Evolutionary conservation across 2,797 vertebrate species (phyloP).

Genomic region (Alcedo quadribrachys): DNA sequence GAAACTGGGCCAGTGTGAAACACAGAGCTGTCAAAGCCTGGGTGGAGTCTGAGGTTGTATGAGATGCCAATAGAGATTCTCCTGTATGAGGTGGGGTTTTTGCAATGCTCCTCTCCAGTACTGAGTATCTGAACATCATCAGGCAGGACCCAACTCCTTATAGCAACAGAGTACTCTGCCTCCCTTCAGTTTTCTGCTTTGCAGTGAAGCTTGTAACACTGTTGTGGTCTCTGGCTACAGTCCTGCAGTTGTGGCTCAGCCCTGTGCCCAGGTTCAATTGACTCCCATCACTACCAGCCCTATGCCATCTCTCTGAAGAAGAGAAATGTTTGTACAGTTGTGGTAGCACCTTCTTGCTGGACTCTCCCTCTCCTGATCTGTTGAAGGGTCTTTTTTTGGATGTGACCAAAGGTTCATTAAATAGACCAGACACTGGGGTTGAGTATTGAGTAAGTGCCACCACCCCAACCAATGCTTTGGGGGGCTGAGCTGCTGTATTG

Average conservation of each 20-base stretch:
- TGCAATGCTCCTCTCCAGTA: not conserved
- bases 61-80: not conserved
- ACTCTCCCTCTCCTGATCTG: not conserved
- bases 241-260: not conserved
- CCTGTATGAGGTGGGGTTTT: not conserved
- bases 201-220: not conserved
- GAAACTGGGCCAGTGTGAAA: not conserved
- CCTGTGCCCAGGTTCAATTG: not conserved
- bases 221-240: not conserved
- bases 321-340: not conserved
- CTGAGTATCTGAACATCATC: not conserved
- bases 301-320: not conserved
- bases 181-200: not conserved
- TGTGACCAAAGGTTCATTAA: not conserved
- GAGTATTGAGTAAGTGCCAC: not conserved
- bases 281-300: rapidly evolving
- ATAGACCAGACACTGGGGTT: not conserved
- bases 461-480: not conserved
- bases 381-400: not conserved
- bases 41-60: not conserved
- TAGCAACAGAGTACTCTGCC: not conserved
- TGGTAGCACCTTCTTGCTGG: not conserved
- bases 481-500: not conserved
- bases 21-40: not conserved
- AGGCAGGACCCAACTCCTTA: not conserved